Evolutionary conservation across 2,113 vertebrate genomes (phyloP), one percentile per base, ranked within the genome.

Genomic region (Indri indri): DNA sequence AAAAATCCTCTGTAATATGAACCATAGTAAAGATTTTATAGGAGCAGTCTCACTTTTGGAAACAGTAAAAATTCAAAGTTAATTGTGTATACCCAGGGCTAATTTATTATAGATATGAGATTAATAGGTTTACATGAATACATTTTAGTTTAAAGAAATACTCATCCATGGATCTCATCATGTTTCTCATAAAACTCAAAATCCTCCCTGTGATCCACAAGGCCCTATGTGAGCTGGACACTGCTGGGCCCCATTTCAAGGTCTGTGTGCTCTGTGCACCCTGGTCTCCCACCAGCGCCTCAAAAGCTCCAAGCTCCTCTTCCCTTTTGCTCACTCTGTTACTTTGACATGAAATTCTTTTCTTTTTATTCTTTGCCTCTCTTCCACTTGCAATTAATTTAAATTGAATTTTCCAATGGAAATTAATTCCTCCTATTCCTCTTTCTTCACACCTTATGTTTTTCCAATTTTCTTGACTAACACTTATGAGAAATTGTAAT

Each of bases 161-260:
- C 16, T 90, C 30, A 27, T 37, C 81, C 37, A 34, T 30, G 1
- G 10, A 3, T 76, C 2, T 6, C 40, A 47, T 8, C 45, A 65
- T 52, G 52, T 8, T 83, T 87, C n/a, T 27, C 0, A 2, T 37
- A 25, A 90, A 82, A 52, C 8, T n/a, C 10, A 18, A 74, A 42
- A 25, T 37, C 8, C 16, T 77, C 83, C 50, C 20, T 27, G 0
- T 40, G 18, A 8, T 18, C 37, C 34, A 8, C 34, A 18, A 63
- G 27, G 20, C 14, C 59, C 30, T 45, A 0, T 3, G 3, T 11
- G 9, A 37, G 8, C 5, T 14, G 5, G 8, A 9, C 5, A 1
- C 10, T 22, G 3, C 23, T 18, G 14, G 6, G 3, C 2, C 1
- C 30, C 1, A 27, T 20, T 34, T 45, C 5, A 18, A 65, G 47